A percentile compares a stretch with the other conserved stretches of the same genome.
phyloP scores from a whole-genome alignment of 2,888 invertebrate species.

The Dynastes tityus region DNA sequence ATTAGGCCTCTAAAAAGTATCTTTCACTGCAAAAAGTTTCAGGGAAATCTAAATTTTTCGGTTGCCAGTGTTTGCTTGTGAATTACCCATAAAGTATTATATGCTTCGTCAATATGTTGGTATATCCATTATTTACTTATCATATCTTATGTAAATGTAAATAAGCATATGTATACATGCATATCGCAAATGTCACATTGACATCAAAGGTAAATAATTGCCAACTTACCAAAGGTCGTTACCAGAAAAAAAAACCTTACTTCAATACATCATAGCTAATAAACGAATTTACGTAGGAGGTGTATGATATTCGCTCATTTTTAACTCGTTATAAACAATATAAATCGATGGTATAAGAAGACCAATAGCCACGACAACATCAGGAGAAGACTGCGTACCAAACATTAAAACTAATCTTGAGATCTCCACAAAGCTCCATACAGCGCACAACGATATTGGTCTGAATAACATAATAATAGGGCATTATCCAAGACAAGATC shows the following conservation, averaged over 20 bases:
- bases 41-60: too few relatives aligned
- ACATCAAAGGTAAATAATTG: not conserved
- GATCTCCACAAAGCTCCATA: conserved; percentile 52
- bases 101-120: too few relatives aligned
- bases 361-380: not conserved
- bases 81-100: too few relatives aligned
- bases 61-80: too few relatives aligned
- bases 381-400: conserved; percentile 33
- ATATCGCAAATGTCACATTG: not conserved
- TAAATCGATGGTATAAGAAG: conserved; percentile 23
- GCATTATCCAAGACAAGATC: conserved; percentile 59
- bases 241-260: not conserved
- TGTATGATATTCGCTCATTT: conserved; percentile 19
- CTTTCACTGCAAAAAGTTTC: too few relatives aligned
- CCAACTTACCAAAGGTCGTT: not conserved
- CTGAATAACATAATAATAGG: conserved; percentile 60
- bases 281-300: conserved; percentile 25
- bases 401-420: conserved; percentile 53
- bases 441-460: conserved; percentile 54
- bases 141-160: too few relatives aligned
- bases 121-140: too few relatives aligned
- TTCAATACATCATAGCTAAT: conserved; percentile 9
- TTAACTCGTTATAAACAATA: conserved; percentile 14
- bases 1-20: too few relatives aligned
- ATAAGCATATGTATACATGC: not conserved